Base-by-base conservation (phyloP, 2,888 invertebrate species). In the Orthonevra nobilis region DNA sequence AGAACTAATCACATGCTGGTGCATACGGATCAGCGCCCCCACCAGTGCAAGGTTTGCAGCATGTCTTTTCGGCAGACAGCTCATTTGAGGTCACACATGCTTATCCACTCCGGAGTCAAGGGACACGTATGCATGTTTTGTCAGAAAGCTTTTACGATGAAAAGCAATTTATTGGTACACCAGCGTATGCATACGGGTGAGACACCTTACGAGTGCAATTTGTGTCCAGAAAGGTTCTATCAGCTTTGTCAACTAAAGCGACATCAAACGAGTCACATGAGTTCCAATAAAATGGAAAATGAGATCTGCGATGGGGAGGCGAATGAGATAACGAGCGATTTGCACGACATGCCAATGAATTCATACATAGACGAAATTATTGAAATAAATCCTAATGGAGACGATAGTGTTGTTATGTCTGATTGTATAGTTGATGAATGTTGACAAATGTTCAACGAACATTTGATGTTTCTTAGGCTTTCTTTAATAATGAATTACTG, bases 41-140 rank as follows among this genome's bases (percentile, higher is more conserved):
- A 84, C 36, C 44, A 82, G n/a, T 84, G 84, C 26, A 77, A 82
- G 10, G 34, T 74, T 1, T 84, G 84, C 20, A 48, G 68, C 1
- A 52, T 75, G 28, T 54, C 83, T 2, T 84, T 84, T 30, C 79
- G 82, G 0, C 84, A 84, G 52, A 75, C 32, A 0, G 58, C 81
- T 1, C 84, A 84, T 66, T 60, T 84, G 2, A 82, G 82, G 40
- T 81, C 82, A 3, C 84, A 84, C 12, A 81, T 72, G 64, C 48
- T 82, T 4, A 82, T 82, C 30, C 84, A 84, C 17, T 69, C 63
- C 6, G 82, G 81, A 3, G 61, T 81, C 23, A 81, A 58, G 30
- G 58, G 68, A 3, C 82, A 83, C 54, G 56, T 81, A 1, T 84
- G 84, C 17, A 60, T 66, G 0, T 52, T 83, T n/a, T 84, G 84